Evolutionary conservation across 2,113 vertebrate genomes (phyloP).

Genomic region (Melanostigma gelatinosum): DNA sequence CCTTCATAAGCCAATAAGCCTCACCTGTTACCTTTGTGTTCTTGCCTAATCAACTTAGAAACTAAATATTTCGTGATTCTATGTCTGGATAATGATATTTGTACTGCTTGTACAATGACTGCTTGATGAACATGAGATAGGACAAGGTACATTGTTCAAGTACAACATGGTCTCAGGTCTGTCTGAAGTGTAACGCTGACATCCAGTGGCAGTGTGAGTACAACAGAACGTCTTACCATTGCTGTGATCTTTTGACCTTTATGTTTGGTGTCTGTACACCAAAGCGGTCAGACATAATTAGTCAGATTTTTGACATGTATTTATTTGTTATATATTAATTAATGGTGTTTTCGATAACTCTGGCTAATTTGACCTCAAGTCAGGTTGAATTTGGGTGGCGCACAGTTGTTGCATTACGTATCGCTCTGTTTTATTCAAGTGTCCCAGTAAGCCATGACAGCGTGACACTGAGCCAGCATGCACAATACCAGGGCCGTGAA

Average conservation of each 20-base stretch:
- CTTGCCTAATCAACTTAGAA: neutral
- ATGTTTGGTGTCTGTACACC: neutral
- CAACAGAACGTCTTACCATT: neutral
- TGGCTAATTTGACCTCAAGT: neutral
- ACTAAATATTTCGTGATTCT: neutral
- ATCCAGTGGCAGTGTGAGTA: constrained; percentile 46
- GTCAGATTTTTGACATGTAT: neutral
- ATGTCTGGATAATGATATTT: neutral
- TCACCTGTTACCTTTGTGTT: neutral
- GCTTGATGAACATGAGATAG: neutral
- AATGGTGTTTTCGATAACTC: neutral
- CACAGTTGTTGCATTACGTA: neutral
- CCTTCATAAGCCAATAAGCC: too few species aligned
- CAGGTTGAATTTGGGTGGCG: neutral
- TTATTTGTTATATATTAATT: neutral
- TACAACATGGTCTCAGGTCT: neutral
- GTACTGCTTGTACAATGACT: neutral
- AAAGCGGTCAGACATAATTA: neutral
- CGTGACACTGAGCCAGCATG: too few species aligned
- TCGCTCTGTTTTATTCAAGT: neutral
- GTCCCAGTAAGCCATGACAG: neutral
- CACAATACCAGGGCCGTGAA: neutral
- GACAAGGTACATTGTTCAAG: neutral
- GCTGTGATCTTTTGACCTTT: neutral
- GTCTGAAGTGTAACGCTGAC: constrained; percentile 34